phyloP scores from a whole-genome alignment of 1,140 invertebrate genomes.

The Theocolax elegans region DNA sequence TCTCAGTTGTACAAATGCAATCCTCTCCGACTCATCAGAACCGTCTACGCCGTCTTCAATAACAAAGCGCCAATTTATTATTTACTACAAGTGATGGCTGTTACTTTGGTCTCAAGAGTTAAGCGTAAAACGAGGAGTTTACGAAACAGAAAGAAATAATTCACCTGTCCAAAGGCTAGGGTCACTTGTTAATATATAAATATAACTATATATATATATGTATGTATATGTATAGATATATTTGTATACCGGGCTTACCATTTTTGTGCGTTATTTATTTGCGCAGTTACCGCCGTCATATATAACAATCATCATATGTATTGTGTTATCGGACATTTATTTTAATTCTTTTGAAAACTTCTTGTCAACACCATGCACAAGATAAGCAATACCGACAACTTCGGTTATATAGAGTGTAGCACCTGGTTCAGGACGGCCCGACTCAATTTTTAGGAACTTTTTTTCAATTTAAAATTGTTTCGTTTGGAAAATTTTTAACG shows the following conservation, averaged over 20 bases:
- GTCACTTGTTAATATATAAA: neutral
- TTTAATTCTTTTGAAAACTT: neutral
- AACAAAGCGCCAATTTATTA: neutral
- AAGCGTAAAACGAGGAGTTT: neutral
- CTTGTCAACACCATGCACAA: conserved; percentile 12
- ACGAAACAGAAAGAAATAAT: neutral
- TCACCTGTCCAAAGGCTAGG: neutral
- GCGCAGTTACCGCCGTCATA: no score
- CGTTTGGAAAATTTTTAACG: no score
- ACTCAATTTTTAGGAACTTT: no score
- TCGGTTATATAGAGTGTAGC: conserved; percentile 50
- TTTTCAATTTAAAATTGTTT: no score
- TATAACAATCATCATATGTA: conserved; percentile 5
- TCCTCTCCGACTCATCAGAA: conserved; percentile 51
- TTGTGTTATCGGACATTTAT: neutral
- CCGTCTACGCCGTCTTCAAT: conserved; percentile 41
- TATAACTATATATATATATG: neutral
- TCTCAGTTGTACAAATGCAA: conserved; percentile 61
- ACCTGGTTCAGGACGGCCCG: conserved; percentile 51
- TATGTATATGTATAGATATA: no score
- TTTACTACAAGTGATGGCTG: neutral
- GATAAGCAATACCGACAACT: conserved; percentile 32
- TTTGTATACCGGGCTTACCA: no score
- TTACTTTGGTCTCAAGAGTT: no score
- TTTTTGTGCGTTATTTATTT: no score